Conservation (phyloP, 2,797 vertebrate species). For the Coluber constrictor region DNA sequence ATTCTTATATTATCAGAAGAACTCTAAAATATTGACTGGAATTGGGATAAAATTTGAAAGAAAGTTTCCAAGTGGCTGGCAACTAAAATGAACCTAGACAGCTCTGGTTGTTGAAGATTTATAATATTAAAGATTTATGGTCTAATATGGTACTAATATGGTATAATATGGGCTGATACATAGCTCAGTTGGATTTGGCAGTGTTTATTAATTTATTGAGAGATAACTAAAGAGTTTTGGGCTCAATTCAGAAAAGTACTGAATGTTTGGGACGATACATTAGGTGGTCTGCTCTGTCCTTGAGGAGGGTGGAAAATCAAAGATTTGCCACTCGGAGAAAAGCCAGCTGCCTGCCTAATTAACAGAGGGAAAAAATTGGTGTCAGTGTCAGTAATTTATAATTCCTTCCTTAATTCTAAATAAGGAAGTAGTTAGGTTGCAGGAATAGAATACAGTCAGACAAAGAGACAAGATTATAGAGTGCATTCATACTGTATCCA, state of each 20-base stretch:
- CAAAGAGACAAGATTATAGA: not conserved
- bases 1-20: not conserved
- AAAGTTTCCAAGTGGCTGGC: not conserved
- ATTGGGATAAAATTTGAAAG: not conserved
- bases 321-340: not conserved
- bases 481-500: not conserved
- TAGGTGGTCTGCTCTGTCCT: not conserved
- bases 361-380: not conserved
- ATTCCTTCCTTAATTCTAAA: not conserved
- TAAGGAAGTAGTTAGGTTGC: not conserved
- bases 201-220: not conserved
- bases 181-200: not conserved
- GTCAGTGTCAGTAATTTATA: not conserved
- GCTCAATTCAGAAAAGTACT: not conserved
- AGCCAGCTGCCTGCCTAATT: not conserved
- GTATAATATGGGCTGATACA: not conserved
- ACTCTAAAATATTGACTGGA: not conserved
- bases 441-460: not conserved
- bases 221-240: not conserved
- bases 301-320: not conserved
- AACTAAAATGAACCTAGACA: not conserved
- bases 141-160: not conserved
- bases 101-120: not conserved
- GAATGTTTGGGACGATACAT: not conserved
- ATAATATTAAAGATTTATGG: not conserved